phyloP scores from a whole-genome alignment of 92 coral and sea anemone genomes.

The Diadumene lineata region DNA sequence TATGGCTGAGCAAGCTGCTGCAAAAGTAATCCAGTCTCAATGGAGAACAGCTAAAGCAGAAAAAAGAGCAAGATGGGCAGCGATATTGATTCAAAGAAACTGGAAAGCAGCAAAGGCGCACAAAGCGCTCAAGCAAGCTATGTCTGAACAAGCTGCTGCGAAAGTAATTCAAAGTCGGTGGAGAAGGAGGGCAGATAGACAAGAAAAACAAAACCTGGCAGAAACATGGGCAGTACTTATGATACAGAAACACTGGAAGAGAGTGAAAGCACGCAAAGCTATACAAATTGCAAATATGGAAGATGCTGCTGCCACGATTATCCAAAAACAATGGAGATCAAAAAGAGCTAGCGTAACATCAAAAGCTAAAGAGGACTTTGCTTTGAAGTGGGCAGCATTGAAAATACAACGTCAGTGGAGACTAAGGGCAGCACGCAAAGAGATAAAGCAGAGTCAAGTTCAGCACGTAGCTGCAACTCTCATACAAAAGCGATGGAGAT shows the following conservation, averaged over 20 bases:
- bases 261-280: neutral
- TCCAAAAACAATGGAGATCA: neutral
- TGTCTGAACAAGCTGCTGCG: neutral
- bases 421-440: neutral
- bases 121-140: neutral
- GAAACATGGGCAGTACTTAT: neutral
- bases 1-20: neutral
- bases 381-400: neutral
- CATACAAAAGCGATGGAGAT: neutral
- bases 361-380: neutral
- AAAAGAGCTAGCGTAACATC: neutral
- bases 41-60: neutral
- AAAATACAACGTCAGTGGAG: neutral
- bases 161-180: neutral
- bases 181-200: neutral
- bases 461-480: neutral
- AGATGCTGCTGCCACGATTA: neutral
- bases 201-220: neutral
- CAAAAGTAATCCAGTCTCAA: neutral
- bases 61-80: neutral
- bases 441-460: neutral
- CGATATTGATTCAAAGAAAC: neutral
- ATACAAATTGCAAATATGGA: neutral
- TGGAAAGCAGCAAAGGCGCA: neutral
- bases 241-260: neutral